These are phyloP conservation scores for Pseudomyrmex sp. DNA, from an alignment of 1,140 invertebrate genomes.

Conservation along the genomic window DNA sequence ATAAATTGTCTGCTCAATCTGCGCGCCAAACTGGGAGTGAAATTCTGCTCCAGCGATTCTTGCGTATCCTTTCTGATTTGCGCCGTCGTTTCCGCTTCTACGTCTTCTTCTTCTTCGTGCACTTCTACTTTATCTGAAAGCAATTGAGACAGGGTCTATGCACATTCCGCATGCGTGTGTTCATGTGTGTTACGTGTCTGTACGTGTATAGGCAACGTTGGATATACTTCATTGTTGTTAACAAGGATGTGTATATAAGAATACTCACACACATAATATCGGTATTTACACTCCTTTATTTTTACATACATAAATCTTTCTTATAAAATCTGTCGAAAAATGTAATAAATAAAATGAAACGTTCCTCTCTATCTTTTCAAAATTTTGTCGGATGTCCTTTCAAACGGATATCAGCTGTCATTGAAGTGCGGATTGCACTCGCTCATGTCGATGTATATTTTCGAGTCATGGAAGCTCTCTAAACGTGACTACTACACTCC, in stretches of 20 bases:
- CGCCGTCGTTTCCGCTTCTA: constrained; percentile 57
- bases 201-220: not conserved
- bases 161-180: constrained; percentile 30
- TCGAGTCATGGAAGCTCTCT: constrained; percentile 42
- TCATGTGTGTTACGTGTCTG: not conserved
- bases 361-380: constrained; percentile 9
- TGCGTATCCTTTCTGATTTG: constrained; percentile 71
- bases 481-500: constrained; percentile 20
- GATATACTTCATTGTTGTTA: not conserved
- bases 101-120: constrained; percentile 17
- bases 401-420: not conserved
- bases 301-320: constrained; percentile 75
- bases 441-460: constrained; percentile 45
- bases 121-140: constrained; percentile 72
- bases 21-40: constrained; percentile 82
- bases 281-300: constrained; percentile 81
- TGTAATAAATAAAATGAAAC: constrained; percentile 73
- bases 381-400: constrained; percentile 19
- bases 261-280: constrained; percentile 59
- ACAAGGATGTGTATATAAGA: constrained; percentile 42
- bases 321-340: constrained; percentile 74
- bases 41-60: constrained; percentile 77
- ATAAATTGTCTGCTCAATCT: constrained; percentile 82
- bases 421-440: constrained; percentile 19
- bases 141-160: constrained; percentile 52